Evolutionary conservation across 1,140 invertebrate genomes (phyloP).

Genomic region (Pectinophora gossypiella): DNA sequence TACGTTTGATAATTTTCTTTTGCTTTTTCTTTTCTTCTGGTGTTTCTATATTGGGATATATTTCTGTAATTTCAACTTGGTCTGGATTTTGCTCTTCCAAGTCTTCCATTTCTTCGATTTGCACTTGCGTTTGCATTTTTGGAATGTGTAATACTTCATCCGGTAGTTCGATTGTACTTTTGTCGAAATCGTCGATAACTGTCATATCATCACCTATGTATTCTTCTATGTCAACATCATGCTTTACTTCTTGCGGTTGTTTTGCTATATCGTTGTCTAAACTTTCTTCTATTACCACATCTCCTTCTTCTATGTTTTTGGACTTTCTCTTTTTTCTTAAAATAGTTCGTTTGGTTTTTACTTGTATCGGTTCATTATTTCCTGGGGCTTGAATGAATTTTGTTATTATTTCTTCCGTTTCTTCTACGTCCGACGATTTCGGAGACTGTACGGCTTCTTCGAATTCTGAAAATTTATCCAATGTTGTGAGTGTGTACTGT

Average conservation of each 20-base stretch:
- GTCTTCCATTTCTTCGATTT: conserved; percentile 41
- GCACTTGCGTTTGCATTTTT: conserved; percentile 34
- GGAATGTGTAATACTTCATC: conserved; percentile 48
- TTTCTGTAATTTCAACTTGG: too few relatives aligned
- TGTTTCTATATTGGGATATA: too few relatives aligned
- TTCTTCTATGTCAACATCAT: conserved; percentile 54
- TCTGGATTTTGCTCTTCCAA: not conserved
- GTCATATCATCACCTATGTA: conserved; percentile 45
- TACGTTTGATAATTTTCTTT: conserved; percentile 51
- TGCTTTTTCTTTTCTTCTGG: conserved; percentile 47
- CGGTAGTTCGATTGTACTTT: conserved; percentile 55
- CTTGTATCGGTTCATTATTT: conserved; percentile 64
- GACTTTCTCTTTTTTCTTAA: conserved; percentile 54
- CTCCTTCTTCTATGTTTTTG: conserved; percentile 35
- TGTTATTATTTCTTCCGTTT: conserved; percentile 76
- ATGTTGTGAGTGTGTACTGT: not conserved
- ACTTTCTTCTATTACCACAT: conserved; percentile 70
- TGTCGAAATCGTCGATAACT: conserved; percentile 20
- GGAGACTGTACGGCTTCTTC: conserved; percentile 33
- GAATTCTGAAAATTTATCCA: conserved; percentile 31
- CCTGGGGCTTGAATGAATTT: conserved; percentile 73
- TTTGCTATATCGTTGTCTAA: conserved; percentile 50
- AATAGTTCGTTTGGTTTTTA: conserved; percentile 75
- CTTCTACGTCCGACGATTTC: conserved; percentile 66
- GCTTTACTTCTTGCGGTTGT: conserved; percentile 12